A percentile compares a stretch with the other conserved stretches of the same genome.
Evolutionary conservation across 2,113 vertebrate genomes (phyloP).

Genomic region (Azemiops feae): DNA sequence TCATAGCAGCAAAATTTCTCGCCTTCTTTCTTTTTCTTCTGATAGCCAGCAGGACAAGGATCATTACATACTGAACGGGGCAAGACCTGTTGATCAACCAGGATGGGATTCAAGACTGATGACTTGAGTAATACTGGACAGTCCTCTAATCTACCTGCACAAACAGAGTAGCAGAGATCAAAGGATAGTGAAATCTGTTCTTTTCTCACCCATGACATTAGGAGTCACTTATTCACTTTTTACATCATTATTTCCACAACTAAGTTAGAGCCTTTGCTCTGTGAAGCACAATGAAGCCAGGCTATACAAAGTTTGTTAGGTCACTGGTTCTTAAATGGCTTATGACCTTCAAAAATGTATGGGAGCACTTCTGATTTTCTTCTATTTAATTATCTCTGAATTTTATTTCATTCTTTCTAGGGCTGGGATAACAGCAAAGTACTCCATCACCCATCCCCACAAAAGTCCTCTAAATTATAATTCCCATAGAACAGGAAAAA

Average conservation of each 20-base stretch:
- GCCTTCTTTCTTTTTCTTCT: not conserved
- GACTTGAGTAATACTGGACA: not conserved
- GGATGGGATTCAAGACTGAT: not conserved
- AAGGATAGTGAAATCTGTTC: not conserved
- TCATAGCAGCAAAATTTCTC: not conserved
- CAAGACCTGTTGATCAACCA: not conserved
- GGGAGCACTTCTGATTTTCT: too few relatives aligned
- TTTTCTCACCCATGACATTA: not conserved
- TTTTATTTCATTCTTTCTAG: not conserved
- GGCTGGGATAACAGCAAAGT: not conserved
- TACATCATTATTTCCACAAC: too few relatives aligned
- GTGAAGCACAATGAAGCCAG: too few relatives aligned
- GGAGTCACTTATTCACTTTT: too few relatives aligned
- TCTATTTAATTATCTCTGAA: not conserved
- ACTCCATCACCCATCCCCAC: too few relatives aligned
- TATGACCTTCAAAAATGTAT: not conserved
- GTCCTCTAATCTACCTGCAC: not conserved
- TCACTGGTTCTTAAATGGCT: not conserved
- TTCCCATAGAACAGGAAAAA: not conserved
- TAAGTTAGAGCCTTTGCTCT: too few relatives aligned
- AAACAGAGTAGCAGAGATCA: not conserved
- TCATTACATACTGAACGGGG: not conserved
- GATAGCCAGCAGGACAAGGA: not conserved
- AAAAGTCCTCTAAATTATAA: not conserved
- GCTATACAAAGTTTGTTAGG: not conserved